Conservation (phyloP, 2,888 invertebrate species). For the Chouioia cunea region DNA sequence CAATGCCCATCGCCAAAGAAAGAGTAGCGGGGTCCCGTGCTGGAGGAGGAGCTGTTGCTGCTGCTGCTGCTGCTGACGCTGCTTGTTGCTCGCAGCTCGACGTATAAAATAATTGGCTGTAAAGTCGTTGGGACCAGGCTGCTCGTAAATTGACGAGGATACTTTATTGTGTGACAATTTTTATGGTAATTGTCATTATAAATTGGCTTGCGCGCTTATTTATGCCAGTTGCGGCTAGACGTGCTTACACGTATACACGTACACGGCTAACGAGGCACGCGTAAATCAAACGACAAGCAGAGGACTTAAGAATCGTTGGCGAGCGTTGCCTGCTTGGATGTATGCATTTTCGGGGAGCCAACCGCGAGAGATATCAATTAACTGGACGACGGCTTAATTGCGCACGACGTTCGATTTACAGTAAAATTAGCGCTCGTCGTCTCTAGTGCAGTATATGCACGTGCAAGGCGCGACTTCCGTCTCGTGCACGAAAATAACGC, state of each 20-base stretch:
- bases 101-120: constrained; percentile 67
- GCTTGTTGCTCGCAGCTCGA: constrained; percentile 63
- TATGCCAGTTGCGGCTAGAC: constrained; percentile 51
- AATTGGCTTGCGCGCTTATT: constrained; percentile 62
- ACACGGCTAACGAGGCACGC: constrained; percentile 57
- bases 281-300: constrained; percentile 54
- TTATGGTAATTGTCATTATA: constrained; percentile 69
- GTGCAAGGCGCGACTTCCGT: constrained; percentile 17
- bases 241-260: too few species aligned
- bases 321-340: constrained; percentile 24
- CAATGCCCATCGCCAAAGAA: constrained; percentile 13
- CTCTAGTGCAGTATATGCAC: too few species aligned
- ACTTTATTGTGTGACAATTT: constrained; percentile 69
- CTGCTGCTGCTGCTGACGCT: constrained; percentile 2
- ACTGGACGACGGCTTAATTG: constrained; percentile 42
- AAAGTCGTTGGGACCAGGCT: constrained; percentile 53
- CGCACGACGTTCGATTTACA: constrained; percentile 24
- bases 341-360: constrained; percentile 45
- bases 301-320: constrained; percentile 34
- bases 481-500: constrained; percentile 20
- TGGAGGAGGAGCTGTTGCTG: constrained; percentile 51
- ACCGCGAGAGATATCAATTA: constrained; percentile 59
- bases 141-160: constrained; percentile 65
- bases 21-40: constrained; percentile 34
- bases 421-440: too few species aligned